Base-by-base conservation (phyloP, 2,888 invertebrate genomes). In the Cephus pulcher region DNA sequence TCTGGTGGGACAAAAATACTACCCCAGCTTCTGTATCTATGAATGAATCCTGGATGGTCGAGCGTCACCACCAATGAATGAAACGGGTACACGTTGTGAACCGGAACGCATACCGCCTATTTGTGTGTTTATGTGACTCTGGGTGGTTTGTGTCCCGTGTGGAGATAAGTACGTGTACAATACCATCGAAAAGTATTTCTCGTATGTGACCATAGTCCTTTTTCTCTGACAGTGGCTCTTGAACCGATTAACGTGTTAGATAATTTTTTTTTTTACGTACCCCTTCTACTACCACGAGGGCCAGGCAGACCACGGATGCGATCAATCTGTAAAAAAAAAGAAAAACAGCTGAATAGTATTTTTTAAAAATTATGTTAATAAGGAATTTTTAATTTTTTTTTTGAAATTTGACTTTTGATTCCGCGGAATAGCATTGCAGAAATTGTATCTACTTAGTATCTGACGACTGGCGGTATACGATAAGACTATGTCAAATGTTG, bases 291-390 rank as follows among this genome's bases (percentile, higher is more conserved):
- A 92, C 89, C 82, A 91, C 89, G 88, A 56, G 56, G 56, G 91
- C 89, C 89, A 93, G 88, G 89, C 92, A 92, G 85, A 92, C 89
- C 86, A 93, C 88, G 90, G 91, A 90, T 88, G 92, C 93, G 91
- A 93, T 90, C 90, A 93, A 91, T 91, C 93, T 93, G 92, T 77
- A 91, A 92, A 80, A 81, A 81, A 83, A 83, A 88, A 30, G 30
- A 30, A 56, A 87, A 88, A 82, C 88, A 56, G 87, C 87, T 15
- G 56, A 23, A 23, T 56, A 1, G 56, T 23, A 56, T 35, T 56
- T 56, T 15, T 23, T 9, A 1, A 2, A 15, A 93, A 92, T 88
- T 86, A 56, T 95, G 95, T 88, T 95, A 88, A 56, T 9, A n/a
- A 37, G 12, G 4, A 37, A 37, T 15, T 37, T 37, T 12, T 37